Evolutionary conservation across 2,888 invertebrate genomes (phyloP).

Genomic region (Troides aeacus): DNA sequence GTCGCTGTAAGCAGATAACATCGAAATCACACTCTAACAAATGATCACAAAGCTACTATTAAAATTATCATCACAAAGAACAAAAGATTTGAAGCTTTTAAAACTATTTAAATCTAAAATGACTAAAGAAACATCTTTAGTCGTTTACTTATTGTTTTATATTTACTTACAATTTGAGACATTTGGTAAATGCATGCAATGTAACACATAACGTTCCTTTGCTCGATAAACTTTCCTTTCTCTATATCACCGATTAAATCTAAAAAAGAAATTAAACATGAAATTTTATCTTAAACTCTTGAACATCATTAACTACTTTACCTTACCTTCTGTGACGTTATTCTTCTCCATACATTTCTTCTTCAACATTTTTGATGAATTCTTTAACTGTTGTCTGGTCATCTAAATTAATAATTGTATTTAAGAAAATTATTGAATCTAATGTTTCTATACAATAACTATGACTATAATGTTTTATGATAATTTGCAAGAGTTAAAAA

Average conservation of each 20-base stretch:
- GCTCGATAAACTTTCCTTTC: constrained; percentile 66
- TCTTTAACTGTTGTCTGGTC: constrained; percentile 80
- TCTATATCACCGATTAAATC: constrained; percentile 63
- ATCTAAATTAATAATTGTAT: constrained; percentile 46
- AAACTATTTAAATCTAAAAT: background rate
- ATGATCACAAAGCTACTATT: too few species aligned
- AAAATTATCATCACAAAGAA: too few species aligned
- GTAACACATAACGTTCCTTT: constrained; percentile 69
- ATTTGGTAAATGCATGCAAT: constrained; percentile 69
- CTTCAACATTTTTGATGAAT: constrained; percentile 79
- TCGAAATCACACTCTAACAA: too few species aligned
- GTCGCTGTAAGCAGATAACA: too few species aligned
- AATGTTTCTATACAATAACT: background rate
- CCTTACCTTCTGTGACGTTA: constrained; percentile 68
- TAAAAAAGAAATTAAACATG: constrained; percentile 39
- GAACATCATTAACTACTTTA: background rate
- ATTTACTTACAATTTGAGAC: constrained; percentile 58
- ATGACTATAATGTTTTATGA: background rate
- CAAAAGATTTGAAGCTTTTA: background rate
- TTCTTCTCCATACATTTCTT: constrained; percentile 82
- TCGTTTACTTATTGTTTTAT: too few species aligned
- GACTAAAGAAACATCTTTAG: background rate
- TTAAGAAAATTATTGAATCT: background rate
- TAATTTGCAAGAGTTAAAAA: background rate
- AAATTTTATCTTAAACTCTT: background rate